Evolutionary conservation across 2,888 invertebrate species (phyloP).

Genomic region (Orthonychiurus folsomi): DNA sequence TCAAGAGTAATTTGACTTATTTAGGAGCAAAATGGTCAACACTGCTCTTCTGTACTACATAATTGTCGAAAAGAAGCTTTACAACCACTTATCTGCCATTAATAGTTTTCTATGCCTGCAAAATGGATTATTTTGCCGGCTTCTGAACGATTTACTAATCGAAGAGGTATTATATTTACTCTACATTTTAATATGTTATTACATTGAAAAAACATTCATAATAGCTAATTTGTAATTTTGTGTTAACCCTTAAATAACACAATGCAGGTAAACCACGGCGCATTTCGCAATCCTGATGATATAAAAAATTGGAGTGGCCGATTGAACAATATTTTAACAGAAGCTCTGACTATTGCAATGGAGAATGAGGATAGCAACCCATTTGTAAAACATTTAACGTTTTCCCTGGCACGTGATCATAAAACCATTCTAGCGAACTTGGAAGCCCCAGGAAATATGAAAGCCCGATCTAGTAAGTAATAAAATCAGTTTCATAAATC

Average conservation of each 20-base stretch:
- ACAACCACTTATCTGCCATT: constrained; percentile 29
- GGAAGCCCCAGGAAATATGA: constrained; percentile 12
- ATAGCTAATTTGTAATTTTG: no score
- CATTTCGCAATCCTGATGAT: constrained; percentile 15
- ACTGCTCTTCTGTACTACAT: constrained; percentile 33
- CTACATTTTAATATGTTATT: no score
- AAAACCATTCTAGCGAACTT: constrained; percentile 7
- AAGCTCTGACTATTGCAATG: constrained; percentile 22
- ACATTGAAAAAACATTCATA: no score
- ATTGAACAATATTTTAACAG: constrained; percentile 26
- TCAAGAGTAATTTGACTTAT: no score
- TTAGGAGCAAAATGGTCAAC: constrained; percentile 33
- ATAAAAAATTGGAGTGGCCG: constrained; percentile 18
- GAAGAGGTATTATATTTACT: no score
- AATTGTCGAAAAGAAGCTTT: constrained; percentile 32
- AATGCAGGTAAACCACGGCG: background rate
- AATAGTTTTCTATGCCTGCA: constrained; percentile 35
- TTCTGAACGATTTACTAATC: constrained; percentile 22
- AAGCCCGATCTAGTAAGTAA: constrained; percentile 20
- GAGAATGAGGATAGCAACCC: constrained; percentile 18
- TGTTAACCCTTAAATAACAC: no score
- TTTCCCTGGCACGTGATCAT: constrained; percentile 18
- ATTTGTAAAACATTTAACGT: constrained; percentile 20
- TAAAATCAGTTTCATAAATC: background rate
- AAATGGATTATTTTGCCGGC: constrained; percentile 36